phyloP scores from a whole-genome alignment of 1,140 invertebrate species.

The Goniozus legneri region DNA sequence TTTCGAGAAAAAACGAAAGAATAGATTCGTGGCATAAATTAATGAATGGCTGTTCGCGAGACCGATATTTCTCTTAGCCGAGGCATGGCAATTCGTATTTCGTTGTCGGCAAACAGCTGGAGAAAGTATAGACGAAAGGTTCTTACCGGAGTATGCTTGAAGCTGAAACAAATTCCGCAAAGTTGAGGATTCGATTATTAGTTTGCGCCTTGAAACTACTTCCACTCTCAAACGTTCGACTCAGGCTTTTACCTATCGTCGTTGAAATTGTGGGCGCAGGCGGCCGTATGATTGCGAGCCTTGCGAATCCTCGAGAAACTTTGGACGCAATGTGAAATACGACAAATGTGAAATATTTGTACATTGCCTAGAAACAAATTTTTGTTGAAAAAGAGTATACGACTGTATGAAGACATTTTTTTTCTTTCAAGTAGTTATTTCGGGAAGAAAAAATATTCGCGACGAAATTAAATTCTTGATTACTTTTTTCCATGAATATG shows the following conservation, averaged over 20 bases:
- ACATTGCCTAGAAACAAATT: neutral
- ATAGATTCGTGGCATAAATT: too few species aligned
- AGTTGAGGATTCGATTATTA: conserved; percentile 25
- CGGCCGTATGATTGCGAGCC: neutral
- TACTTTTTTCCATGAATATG: too few species aligned
- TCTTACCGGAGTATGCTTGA: conserved; percentile 12
- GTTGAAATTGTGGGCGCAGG: neutral
- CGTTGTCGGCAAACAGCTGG: too few species aligned
- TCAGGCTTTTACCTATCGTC: neutral
- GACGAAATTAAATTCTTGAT: too few species aligned
- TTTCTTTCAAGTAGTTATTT: too few species aligned
- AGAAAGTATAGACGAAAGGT: too few species aligned
- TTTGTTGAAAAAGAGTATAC: neutral
- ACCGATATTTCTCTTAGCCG: too few species aligned
- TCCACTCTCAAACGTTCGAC: conserved; percentile 1
- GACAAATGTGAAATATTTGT: neutral
- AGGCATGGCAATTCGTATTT: too few species aligned
- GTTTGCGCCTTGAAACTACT: conserved; percentile 16
- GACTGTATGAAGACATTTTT: too few species aligned
- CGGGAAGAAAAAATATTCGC: too few species aligned
- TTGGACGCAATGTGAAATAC: neutral
- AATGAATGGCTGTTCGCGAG: too few species aligned
- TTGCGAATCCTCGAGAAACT: neutral
- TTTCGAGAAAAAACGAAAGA: too few species aligned
- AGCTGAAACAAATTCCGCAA: conserved; percentile 12